Evolutionary conservation across 2,797 vertebrate species (phyloP).

Genomic region (Trematomus bernacchii): DNA sequence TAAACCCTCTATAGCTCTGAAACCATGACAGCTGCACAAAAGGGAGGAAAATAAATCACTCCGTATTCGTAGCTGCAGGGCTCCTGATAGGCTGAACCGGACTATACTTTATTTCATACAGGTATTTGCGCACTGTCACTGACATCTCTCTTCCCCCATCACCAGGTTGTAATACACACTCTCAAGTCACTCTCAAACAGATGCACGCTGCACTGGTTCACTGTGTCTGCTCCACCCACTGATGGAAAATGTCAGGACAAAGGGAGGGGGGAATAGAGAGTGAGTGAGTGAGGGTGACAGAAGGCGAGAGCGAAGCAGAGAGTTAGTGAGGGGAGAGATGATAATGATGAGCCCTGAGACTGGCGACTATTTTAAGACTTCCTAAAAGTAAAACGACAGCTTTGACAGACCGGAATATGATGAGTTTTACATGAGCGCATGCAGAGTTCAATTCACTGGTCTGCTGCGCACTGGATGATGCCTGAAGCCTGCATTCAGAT

Average conservation of each 20-base stretch:
- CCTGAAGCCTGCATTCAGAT: neutral
- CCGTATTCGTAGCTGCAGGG: slow-evolving; percentile 37
- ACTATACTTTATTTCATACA: slow-evolving; percentile 53
- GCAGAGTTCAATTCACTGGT: slow-evolving; percentile 18
- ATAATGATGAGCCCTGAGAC: slow-evolving; percentile 70
- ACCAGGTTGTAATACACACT: slow-evolving; percentile 21
- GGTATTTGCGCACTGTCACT: slow-evolving; percentile 25
- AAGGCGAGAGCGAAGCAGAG: slow-evolving; percentile 26
- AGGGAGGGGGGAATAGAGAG: neutral
- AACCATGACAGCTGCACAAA: slow-evolving; percentile 46
- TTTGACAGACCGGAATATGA: slow-evolving; percentile 47
- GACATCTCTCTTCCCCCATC: slow-evolving; percentile 37
- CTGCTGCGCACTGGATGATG: slow-evolving; percentile 20
- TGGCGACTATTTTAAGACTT: slow-evolving; percentile 66
- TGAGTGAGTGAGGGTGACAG: slow-evolving; percentile 18
- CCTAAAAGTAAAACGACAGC: slow-evolving; percentile 61
- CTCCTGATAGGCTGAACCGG: slow-evolving; percentile 39
- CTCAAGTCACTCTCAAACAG: slow-evolving; percentile 21
- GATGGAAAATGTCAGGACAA: slow-evolving; percentile 47
- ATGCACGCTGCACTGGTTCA: slow-evolving; percentile 22
- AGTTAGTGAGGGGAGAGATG: slow-evolving; percentile 53
- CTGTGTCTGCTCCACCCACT: slow-evolving; percentile 6
- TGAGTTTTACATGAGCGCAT: slow-evolving; percentile 40
- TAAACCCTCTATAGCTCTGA: slow-evolving; percentile 24
- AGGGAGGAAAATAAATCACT: slow-evolving; percentile 20